Evolutionary conservation across 1,140 invertebrate genomes (phyloP).

Genomic region (Arctopsyche grandis): DNA sequence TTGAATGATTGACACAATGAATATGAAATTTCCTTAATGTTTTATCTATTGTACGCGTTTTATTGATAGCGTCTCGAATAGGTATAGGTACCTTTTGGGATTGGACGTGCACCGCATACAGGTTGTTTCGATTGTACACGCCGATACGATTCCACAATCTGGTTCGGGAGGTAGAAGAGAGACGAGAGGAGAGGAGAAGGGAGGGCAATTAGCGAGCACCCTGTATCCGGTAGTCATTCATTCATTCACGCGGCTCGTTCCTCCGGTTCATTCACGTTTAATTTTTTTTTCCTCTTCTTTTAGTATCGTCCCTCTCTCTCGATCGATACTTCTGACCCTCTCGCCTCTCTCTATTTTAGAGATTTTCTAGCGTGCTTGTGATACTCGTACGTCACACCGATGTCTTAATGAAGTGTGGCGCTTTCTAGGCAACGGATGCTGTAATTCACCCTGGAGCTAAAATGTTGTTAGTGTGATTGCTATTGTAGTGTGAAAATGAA

Average conservation of each 20-base stretch:
- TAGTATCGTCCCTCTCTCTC: background rate
- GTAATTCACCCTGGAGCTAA: background rate
- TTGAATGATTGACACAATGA: background rate
- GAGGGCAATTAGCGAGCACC: slow-evolving; percentile 41
- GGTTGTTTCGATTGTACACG: slow-evolving; percentile 32
- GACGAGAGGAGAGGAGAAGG: too few relatives aligned
- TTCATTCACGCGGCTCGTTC: slow-evolving; percentile 37
- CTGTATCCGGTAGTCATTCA: slow-evolving; percentile 39
- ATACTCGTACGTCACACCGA: background rate
- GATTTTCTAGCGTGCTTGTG: too few relatives aligned
- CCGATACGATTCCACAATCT: slow-evolving; percentile 45
- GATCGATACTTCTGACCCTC: background rate
- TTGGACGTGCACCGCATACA: background rate
- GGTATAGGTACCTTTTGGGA: background rate
- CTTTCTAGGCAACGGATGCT: background rate
- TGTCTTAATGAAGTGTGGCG: background rate
- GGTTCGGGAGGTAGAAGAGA: background rate
- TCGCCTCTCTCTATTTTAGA: too few relatives aligned
- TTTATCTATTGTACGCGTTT: background rate
- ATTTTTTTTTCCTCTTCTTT: slow-evolving; percentile 24
- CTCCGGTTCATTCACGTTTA: slow-evolving; percentile 37
- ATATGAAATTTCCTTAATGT: background rate
- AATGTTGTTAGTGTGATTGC: too few relatives aligned
- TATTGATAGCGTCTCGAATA: background rate
- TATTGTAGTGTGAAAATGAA: too few relatives aligned